Percentiles rank a stretch among this genome's conserved stretches.
Evolutionary conservation across 2,113 vertebrate genomes (phyloP).

Genomic region (Clupea harengus): DNA sequence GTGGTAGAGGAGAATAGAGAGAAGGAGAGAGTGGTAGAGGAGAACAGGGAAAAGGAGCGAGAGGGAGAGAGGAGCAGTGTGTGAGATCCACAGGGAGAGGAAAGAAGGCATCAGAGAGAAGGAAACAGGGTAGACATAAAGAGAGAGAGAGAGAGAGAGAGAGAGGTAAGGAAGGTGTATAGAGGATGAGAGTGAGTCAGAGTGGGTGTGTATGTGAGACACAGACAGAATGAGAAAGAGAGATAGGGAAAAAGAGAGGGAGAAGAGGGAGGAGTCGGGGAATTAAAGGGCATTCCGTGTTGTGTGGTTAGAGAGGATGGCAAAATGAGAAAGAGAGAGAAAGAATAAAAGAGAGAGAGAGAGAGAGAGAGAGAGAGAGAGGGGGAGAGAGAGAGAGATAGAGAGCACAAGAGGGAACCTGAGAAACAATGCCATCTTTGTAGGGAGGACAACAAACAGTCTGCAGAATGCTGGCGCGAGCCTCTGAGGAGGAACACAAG

Average conservation of each 20-base stretch:
- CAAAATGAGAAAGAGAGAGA: slow-evolving; percentile 31
- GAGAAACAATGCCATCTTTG: slow-evolving; percentile 50
- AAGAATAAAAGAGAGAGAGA: slow-evolving; percentile 16
- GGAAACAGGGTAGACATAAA: no score
- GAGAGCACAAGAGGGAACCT: slow-evolving; percentile 20
- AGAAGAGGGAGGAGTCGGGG: background rate
- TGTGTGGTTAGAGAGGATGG: slow-evolving; percentile 39
- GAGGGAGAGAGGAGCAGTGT: background rate
- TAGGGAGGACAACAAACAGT: slow-evolving; percentile 41
- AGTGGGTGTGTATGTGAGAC: background rate
- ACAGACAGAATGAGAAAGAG: no score
- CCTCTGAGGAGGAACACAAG: slow-evolving; percentile 22
- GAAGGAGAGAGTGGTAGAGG: background rate
- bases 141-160: slow-evolving; percentile 32
- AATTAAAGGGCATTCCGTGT: slow-evolving; percentile 43
- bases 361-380: slow-evolving; percentile 11
- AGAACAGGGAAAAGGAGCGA: background rate
- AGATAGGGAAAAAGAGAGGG: background rate
- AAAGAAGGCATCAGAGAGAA: no score
- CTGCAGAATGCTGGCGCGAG: slow-evolving; percentile 29
- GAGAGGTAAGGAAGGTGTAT: background rate
- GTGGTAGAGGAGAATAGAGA: background rate
- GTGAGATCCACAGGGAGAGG: no score
- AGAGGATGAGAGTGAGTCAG: slow-evolving; percentile 19
- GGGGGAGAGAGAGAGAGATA: slow-evolving; percentile 15